These are phyloP conservation scores for Steinernema khuongi DNA, from an alignment of 1,140 invertebrate species.

Conservation along the genomic window DNA sequence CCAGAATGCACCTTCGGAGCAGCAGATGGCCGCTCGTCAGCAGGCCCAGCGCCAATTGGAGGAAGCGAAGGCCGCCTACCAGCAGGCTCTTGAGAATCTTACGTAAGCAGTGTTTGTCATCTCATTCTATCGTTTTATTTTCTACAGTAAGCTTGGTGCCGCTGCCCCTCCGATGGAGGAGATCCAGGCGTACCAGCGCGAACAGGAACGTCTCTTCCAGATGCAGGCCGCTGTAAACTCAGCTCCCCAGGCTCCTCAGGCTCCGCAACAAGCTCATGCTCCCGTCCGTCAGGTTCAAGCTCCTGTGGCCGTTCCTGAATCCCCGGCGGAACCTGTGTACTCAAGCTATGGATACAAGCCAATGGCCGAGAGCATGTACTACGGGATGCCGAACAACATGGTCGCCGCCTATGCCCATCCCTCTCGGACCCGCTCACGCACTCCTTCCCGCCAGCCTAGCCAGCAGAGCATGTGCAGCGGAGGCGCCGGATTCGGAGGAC, in stretches of 20 bases:
- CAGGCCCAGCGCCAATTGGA: not conserved
- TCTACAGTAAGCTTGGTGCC: not conserved
- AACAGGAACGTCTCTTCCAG: not conserved
- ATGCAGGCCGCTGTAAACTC: not conserved
- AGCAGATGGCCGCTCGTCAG: slow-evolving; percentile 2
- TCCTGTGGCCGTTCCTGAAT: not conserved
- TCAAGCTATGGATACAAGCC: not conserved
- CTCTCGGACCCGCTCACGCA: not conserved
- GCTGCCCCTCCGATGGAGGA: not conserved
- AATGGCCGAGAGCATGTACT: not conserved
- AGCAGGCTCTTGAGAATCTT: not conserved
- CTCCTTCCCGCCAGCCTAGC: not conserved
- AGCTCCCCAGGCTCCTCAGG: not conserved
- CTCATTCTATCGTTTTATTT: not conserved
- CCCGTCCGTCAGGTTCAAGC: too few species aligned
- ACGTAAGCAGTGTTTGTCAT: not conserved
- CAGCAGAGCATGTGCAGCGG: not conserved
- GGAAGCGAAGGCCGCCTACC: not conserved
- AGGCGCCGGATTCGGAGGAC: not conserved
- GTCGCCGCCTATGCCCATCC: not conserved
- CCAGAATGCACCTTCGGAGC: not conserved
- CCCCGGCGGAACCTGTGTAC: not conserved
- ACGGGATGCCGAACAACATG: not conserved
- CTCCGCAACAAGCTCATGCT: not conserved
- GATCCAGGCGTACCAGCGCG: not conserved